Conservation (phyloP, 2,113 vertebrate genomes). For the Terrapene triunguis region DNA sequence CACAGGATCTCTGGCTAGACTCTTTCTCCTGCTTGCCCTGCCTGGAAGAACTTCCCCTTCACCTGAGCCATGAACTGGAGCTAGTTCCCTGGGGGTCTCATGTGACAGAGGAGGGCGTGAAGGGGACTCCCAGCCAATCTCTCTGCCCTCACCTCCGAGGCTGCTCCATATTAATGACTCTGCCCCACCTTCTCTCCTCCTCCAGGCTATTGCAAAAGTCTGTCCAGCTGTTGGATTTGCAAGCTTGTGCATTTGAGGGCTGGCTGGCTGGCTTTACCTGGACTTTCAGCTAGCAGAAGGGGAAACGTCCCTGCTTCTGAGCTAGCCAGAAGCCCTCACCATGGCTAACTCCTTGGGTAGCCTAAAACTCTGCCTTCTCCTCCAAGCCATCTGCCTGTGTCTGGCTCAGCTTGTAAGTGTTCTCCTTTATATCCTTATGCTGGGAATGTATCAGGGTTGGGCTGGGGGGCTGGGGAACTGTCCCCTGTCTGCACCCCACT, state of each 20-base stretch:
- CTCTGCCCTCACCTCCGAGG: neutral
- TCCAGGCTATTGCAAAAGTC: constrained; percentile 27
- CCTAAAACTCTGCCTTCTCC: constrained; percentile 82
- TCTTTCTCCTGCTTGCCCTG: neutral
- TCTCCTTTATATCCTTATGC: accelerated
- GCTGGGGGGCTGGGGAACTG: neutral
- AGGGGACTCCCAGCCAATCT: constrained; percentile 11
- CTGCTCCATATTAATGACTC: constrained; percentile 67
- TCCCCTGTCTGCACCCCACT: neutral
- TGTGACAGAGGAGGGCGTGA: neutral
- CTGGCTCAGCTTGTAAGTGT: constrained; percentile 94
- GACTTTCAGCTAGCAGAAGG: constrained; percentile 52
- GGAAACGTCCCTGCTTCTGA: constrained; percentile 54
- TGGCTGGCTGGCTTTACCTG: constrained; percentile 5
- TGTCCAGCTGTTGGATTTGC: constrained; percentile 6
- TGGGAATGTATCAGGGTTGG: neutral
- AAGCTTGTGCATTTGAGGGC: constrained; percentile 61
- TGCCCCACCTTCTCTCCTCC: neutral
- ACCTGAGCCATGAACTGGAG: neutral
- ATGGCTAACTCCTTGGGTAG: constrained; percentile 82
- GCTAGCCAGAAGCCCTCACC: constrained; percentile 64
- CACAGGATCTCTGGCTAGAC: neutral
- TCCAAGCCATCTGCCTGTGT: constrained; percentile 87
- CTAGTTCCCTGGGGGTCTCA: neutral
- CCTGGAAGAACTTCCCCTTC: neutral